Conservation (phyloP, 2,113 vertebrate genomes). For the Megaleporinus macrocephalus region DNA sequence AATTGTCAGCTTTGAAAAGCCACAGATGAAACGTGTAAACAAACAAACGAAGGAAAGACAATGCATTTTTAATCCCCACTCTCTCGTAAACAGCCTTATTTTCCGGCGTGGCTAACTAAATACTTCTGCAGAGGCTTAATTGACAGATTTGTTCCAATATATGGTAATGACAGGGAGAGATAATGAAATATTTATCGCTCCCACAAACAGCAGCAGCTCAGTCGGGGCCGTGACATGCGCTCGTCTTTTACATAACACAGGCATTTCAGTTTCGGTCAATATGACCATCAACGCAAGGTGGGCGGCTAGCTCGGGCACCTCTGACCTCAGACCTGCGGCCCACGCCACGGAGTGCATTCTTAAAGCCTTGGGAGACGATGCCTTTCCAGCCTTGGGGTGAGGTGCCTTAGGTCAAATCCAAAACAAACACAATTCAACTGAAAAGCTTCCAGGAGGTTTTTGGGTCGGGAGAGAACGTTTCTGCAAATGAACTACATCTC, state of each 20-base stretch:
- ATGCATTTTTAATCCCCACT: constrained; percentile 41
- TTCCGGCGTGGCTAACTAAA: constrained; percentile 30
- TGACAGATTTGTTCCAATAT: constrained; percentile 42
- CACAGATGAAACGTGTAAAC: constrained; percentile 31
- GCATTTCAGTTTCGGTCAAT: constrained; percentile 12
- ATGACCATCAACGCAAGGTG: constrained; percentile 1
- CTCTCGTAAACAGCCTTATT: constrained; percentile 31
- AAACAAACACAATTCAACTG: constrained; percentile 56
- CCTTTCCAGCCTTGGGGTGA: background rate
- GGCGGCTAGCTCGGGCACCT: constrained; percentile 19
- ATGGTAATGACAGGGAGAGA: constrained; percentile 29
- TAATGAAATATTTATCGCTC: constrained; percentile 36
- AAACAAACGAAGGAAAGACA: constrained; percentile 27
- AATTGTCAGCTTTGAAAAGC: constrained; percentile 57
- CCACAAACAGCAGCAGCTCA: constrained; percentile 23
- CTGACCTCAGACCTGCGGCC: constrained; percentile 20
- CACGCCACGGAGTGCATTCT: background rate
- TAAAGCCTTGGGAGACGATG: background rate
- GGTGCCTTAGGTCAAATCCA: constrained; percentile 28
- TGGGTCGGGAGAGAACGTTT: constrained; percentile 43
- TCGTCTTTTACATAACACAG: constrained; percentile 34
- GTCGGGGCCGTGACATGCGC: background rate
- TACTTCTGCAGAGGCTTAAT: constrained; percentile 37
- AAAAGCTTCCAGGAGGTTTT: constrained; percentile 58
- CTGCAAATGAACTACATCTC: background rate